Percentiles rank a stretch among this genome's conserved stretches.
These are phyloP conservation scores for Elaeidobius kamerunicus DNA, from an alignment of 2,888 invertebrate species.

Conservation along the genomic window DNA sequence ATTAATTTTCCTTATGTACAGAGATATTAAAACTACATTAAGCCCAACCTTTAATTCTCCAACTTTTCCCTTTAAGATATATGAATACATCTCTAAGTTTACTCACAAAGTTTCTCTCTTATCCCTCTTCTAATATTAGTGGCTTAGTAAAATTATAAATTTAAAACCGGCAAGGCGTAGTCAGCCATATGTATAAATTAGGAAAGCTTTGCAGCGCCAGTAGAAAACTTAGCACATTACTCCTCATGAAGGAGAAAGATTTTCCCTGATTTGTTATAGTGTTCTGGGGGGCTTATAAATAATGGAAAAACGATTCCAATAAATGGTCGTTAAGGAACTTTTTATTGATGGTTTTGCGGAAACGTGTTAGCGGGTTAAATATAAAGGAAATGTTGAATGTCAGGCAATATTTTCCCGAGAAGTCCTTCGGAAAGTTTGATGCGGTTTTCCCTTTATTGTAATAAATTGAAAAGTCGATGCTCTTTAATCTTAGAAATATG, in stretches of 20 bases:
- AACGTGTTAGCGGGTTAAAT: conserved; percentile 10
- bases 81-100: too few species aligned
- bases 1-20: too few species aligned
- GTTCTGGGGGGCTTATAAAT: conserved; percentile 20
- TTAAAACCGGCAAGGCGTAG: not conserved
- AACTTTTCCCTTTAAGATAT: too few species aligned
- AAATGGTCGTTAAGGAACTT: conserved; percentile 23
- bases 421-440: not conserved
- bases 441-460: too few species aligned
- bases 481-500: too few species aligned
- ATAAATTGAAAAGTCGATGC: too few species aligned
- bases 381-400: conserved; percentile 5
- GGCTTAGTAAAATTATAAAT: conserved; percentile 3
- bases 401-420: conserved; percentile 2
- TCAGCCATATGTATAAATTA: conserved; percentile 16
- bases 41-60: too few species aligned
- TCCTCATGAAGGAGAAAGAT: conserved; percentile 15
- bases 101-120: not conserved
- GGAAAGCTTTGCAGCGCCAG: conserved; percentile 10
- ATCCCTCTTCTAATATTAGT: not conserved
- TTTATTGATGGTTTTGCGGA: conserved; percentile 12
- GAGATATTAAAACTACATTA: too few species aligned
- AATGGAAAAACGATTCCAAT: conserved; percentile 26
- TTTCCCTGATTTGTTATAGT: conserved; percentile 18
- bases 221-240: conserved; percentile 18